Evolutionary conservation across 2,113 vertebrate genomes (phyloP).

Genomic region (Marcusenius ussheri): DNA sequence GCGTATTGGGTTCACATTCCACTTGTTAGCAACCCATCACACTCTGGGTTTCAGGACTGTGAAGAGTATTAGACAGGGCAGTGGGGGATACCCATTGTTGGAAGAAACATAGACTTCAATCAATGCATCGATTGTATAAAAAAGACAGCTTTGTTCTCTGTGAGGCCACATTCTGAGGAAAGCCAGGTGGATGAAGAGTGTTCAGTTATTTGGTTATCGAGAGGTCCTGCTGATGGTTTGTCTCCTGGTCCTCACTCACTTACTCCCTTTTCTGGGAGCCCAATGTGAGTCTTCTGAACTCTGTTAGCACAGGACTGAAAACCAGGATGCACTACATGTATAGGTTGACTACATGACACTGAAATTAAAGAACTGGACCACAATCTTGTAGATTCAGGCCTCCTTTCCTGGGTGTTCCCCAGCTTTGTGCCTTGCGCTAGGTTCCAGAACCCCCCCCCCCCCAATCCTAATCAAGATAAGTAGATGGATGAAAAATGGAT

Average conservation of each 20-base stretch:
- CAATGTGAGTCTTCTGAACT: neutral
- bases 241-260: neutral
- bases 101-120: neutral
- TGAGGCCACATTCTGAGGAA: neutral
- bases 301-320: neutral
- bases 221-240: neutral
- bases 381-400: neutral
- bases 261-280: neutral
- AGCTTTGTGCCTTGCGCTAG: neutral
- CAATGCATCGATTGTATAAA: neutral
- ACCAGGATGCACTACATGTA: neutral
- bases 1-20: constrained; percentile 15
- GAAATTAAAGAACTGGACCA: neutral
- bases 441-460: neutral
- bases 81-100: neutral
- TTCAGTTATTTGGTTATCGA: neutral
- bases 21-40: neutral
- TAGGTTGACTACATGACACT: neutral
- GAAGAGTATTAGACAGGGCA: neutral
- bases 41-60: neutral
- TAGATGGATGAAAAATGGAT: neutral
- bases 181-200: neutral
- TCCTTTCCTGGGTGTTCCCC: neutral
- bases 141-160: neutral
- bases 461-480: neutral